Evolutionary conservation across 2,113 vertebrate species (phyloP).

Genomic region (Oplegnathus fasciatus): DNA sequence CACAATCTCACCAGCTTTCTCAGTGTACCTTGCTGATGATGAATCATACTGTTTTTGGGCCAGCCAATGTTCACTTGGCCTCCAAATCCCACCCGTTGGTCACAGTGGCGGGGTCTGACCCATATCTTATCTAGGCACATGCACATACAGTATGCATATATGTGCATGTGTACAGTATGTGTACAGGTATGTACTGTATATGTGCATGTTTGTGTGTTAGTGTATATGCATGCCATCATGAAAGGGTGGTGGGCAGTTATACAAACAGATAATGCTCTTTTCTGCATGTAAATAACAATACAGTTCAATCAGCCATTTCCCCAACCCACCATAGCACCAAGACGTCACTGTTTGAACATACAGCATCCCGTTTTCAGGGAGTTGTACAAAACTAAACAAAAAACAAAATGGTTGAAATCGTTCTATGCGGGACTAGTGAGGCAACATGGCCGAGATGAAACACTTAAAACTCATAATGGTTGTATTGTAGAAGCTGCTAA

Average conservation of each 20-base stretch:
- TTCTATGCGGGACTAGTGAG: constrained; percentile 16
- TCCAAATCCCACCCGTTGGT: constrained; percentile 40
- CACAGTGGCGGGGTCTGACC: constrained; percentile 58
- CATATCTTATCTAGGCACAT: constrained; percentile 34
- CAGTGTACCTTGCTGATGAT: constrained; percentile 59
- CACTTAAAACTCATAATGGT: constrained; percentile 11
- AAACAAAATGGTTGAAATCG: background rate
- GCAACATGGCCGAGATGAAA: constrained; percentile 40
- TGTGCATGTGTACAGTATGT: constrained; percentile 41
- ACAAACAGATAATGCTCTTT: constrained; percentile 15
- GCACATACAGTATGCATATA: constrained; percentile 12
- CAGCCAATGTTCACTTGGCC: constrained; percentile 34
- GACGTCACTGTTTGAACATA: constrained; percentile 40
- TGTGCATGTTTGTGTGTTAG: constrained; percentile 58
- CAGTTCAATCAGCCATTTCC: constrained; percentile 26
- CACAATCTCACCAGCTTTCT: constrained; percentile 55
- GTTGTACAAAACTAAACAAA: background rate
- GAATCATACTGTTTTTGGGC: constrained; percentile 44
- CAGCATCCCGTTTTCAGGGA: constrained; percentile 22
- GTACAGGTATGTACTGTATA: constrained; percentile 27
- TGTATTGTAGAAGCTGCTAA: constrained; percentile 25
- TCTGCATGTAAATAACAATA: constrained; percentile 36
- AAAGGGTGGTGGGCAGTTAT: constrained; percentile 30
- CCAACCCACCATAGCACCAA: constrained; percentile 61
- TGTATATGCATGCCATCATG: constrained; percentile 52